A percentile compares a stretch with the other conserved stretches of the same genome.
phyloP scores from a whole-genome alignment of 2,888 invertebrate species.

The Leucoptera coffeella region DNA sequence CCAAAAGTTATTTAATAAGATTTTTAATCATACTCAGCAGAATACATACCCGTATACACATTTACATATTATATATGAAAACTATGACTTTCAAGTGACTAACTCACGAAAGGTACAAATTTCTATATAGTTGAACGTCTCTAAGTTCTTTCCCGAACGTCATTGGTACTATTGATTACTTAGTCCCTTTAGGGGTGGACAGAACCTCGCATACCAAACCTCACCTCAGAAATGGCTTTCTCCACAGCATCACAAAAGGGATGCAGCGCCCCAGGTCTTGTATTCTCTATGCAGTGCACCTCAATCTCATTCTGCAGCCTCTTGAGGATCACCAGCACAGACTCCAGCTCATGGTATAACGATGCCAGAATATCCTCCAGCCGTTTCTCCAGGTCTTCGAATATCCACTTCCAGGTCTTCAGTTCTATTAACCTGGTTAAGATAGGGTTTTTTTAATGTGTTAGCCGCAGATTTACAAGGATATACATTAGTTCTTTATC shows the following conservation, averaged over 20 bases:
- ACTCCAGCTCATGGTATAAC: slow-evolving; percentile 24
- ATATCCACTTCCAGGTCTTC: slow-evolving; percentile 36
- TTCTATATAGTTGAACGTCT: too few species aligned
- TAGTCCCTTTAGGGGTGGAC: too few species aligned
- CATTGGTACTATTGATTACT: too few species aligned
- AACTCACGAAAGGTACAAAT: too few species aligned
- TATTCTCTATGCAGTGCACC: slow-evolving; percentile 12
- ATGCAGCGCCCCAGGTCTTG: slow-evolving; percentile 22
- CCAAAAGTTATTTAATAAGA: too few species aligned
- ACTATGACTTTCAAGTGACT: too few species aligned
- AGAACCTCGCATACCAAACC: neutral
- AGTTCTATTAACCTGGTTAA: slow-evolving; percentile 27
- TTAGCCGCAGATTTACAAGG: too few species aligned
- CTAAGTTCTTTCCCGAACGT: too few species aligned
- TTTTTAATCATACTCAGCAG: too few species aligned
- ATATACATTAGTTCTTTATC: too few species aligned
- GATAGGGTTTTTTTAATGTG: neutral
- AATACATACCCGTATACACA: too few species aligned
- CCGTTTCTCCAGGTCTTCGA: slow-evolving; percentile 26
- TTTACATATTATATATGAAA: too few species aligned
- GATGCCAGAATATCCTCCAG: slow-evolving; percentile 18
- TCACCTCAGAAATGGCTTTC: slow-evolving; percentile 23
- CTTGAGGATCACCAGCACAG: slow-evolving; percentile 20
- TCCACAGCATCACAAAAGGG: slow-evolving; percentile 27
- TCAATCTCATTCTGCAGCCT: slow-evolving; percentile 22